Percentiles rank a stretch among this genome's conserved stretches.
Evolutionary conservation across 2,113 vertebrate genomes (phyloP).

Genomic region (Sciurus niger): DNA sequence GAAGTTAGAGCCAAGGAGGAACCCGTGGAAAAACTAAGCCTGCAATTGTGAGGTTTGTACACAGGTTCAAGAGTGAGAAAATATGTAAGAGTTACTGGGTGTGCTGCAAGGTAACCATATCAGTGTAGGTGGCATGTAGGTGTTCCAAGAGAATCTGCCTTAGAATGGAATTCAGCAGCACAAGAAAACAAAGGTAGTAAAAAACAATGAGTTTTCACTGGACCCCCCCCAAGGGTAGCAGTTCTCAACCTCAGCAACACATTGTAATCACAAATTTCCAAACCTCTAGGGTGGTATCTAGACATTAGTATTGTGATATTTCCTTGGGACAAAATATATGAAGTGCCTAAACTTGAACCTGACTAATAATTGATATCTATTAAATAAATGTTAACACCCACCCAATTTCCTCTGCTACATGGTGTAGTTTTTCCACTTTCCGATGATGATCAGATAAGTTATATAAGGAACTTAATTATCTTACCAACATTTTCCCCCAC

Average conservation of each 20-base stretch:
- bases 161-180: not conserved
- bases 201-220: not conserved
- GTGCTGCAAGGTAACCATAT: not conserved
- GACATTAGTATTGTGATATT: not conserved
- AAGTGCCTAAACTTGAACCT: not conserved
- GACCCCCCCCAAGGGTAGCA: too few species aligned
- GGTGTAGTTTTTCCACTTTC: not conserved
- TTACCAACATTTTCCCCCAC: not conserved
- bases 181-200: not conserved
- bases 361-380: not conserved
- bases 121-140: not conserved
- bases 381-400: not conserved
- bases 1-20: not conserved
- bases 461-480: slow-evolving; percentile 20
- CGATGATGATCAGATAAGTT: not conserved
- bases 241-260: not conserved
- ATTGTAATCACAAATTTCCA: not conserved
- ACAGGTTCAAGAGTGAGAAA: slow-evolving; percentile 20
- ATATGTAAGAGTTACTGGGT: not conserved
- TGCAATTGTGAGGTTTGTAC: slow-evolving; percentile 6
- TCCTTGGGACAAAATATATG: not conserved
- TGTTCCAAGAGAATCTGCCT: not conserved
- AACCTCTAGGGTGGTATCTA: not conserved
- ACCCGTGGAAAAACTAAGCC: not conserved
- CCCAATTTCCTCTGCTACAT: not conserved